Base-by-base conservation (phyloP, 2,113 vertebrate species). In the Amblyornis subalaris region DNA sequence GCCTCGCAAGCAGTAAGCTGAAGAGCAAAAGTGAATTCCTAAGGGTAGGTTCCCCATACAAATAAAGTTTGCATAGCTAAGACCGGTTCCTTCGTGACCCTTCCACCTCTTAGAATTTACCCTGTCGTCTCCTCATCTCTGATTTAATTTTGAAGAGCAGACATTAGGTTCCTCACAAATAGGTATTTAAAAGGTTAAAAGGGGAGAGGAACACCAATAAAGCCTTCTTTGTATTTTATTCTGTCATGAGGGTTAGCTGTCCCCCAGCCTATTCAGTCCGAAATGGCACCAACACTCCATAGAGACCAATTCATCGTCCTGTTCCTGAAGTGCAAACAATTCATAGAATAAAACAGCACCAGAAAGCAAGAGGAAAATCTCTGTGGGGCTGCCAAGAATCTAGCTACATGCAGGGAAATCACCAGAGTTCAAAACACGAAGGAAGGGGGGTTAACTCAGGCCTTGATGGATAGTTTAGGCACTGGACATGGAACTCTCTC, bases 301-400 rank as follows among this genome's bases (percentile, higher is more conserved):
- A 75, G 93, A 95, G 94, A 67, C 86, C 80, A 89, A 94, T 95
- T 96, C 91, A 93, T 89, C 76, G 77, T 92, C 70, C 74, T 91
- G 73, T 87, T 95, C 70, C 87, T 94, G 91, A 96, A 94, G 80
- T 75, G 87, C 84, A 94, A 94, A 95, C 94, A 91, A 93, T 94
- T 96, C 84, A 82, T 69, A 85, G 91, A 92, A 91, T 64, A 93
- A 89, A 95, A 92, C 58, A 78, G 73, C 84, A 93, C 48, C 80
- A 81, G 89, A 94, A 96, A 96, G 61, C 0, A 0, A 69, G 70
- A 72, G n/a, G 3, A 65, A 94, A 95, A 54, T 89, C 96, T 94
- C 93, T 72, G 53, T 91, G 80, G 91, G 90, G 67, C 72, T 95
- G 78, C 92, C 90, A 88, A 66, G 42, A 83, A 28, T 47, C 82